These are phyloP conservation scores for Orchestia grillus DNA, from an alignment of 1,140 invertebrate genomes.

Conservation along the genomic window DNA sequence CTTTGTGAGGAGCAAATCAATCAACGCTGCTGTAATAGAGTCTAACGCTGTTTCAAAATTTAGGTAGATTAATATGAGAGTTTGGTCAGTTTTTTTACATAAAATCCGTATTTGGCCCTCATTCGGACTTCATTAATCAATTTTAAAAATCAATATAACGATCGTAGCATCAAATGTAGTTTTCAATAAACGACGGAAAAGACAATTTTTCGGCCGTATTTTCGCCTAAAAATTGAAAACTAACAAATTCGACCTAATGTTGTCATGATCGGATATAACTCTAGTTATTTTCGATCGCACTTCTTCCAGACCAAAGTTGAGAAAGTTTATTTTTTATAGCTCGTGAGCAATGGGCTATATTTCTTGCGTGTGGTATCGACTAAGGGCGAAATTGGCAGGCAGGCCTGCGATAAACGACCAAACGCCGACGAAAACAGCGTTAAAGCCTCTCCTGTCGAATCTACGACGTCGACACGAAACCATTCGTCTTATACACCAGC, in stretches of 20 bases:
- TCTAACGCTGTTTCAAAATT: too few relatives aligned
- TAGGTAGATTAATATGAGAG: too few relatives aligned
- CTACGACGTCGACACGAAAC: background rate
- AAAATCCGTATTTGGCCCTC: too few relatives aligned
- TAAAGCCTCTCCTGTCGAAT: conserved; percentile 23
- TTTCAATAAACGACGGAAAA: background rate
- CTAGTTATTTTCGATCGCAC: background rate
- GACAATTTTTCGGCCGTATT: background rate
- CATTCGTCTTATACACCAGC: background rate
- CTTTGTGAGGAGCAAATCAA: too few relatives aligned
- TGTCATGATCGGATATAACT: background rate
- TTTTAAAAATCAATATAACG: background rate
- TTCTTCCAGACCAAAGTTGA: background rate
- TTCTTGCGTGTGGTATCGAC: conserved; percentile 22
- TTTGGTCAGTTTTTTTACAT: too few relatives aligned
- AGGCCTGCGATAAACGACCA: conserved; percentile 35
- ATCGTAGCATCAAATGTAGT: too few relatives aligned
- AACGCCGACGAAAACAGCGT: conserved; percentile 7
- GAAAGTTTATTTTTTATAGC: background rate
- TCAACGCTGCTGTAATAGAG: too few relatives aligned
- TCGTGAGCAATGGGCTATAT: conserved; percentile 8
- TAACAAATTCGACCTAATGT: background rate
- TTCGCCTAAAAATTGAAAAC: background rate
- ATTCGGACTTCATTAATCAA: too few relatives aligned
- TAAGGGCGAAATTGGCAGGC: conserved; percentile 40